Percentiles rank a stretch among this genome's conserved stretches.
These are phyloP conservation scores for Trisateles emortualis DNA, from an alignment of 2,888 invertebrate genomes.

Conservation along the genomic window DNA sequence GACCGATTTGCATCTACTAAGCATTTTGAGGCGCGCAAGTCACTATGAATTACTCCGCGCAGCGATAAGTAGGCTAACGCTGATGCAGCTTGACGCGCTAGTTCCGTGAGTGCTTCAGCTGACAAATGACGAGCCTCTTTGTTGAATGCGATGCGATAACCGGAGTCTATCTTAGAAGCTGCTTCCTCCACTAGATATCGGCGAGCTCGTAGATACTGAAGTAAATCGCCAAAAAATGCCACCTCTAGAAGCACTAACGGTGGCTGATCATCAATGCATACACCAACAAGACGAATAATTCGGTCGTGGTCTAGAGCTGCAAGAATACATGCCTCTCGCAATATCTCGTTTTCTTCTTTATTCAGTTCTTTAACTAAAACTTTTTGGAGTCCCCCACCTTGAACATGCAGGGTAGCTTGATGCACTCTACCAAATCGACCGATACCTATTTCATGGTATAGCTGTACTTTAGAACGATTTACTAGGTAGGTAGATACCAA, in stretches of 20 bases:
- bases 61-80: conserved; percentile 71
- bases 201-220: conserved; percentile 90
- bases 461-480: conserved; percentile 47
- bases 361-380: conserved; percentile 94
- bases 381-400: conserved; percentile 71
- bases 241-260: conserved; percentile 96
- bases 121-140: conserved; percentile 81
- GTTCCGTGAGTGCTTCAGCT: conserved; percentile 60
- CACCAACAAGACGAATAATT: conserved; percentile 93
- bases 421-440: conserved; percentile 64
- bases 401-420: conserved; percentile 19
- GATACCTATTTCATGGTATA: conserved; percentile 59
- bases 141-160: not conserved
- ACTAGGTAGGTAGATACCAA: conserved; percentile 46
- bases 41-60: conserved; percentile 79
- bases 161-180: conserved; percentile 38
- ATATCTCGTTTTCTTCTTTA: conserved; percentile 90
- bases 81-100: conserved; percentile 58
- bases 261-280: conserved; percentile 91
- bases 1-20: conserved; percentile 90
- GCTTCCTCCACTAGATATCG: conserved; percentile 90
- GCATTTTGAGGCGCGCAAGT: conserved; percentile 93
- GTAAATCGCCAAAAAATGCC: conserved; percentile 95
- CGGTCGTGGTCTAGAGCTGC: conserved; percentile 95
- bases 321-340: conserved; percentile 96